phyloP scores from a whole-genome alignment of 2,888 invertebrate species.

The Spodoptera picta region DNA sequence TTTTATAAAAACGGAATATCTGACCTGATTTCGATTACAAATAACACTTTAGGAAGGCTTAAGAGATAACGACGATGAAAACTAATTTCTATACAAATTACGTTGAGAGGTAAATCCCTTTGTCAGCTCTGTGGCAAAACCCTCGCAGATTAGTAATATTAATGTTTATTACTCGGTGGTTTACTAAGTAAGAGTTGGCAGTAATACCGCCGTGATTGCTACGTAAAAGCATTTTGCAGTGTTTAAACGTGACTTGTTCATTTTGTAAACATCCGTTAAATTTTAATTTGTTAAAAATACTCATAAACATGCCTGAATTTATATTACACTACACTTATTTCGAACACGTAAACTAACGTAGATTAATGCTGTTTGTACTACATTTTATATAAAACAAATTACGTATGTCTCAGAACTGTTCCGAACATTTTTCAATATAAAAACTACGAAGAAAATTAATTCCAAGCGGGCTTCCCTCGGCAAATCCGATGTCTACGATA shows the following conservation, averaged over 20 bases:
- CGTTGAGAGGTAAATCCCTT: conserved; percentile 23
- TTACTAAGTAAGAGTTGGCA: conserved; percentile 42
- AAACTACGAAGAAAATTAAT: conserved; percentile 64
- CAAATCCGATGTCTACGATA: conserved; percentile 72
- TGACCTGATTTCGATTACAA: conserved; percentile 9
- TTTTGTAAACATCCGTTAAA: conserved; percentile 17
- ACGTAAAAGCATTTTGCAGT: conserved; percentile 31
- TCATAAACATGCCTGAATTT: conserved; percentile 8
- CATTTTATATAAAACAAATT: conserved; percentile 16
- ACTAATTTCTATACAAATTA: conserved; percentile 27
- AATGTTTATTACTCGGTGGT: conserved; percentile 47
- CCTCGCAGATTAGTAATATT: conserved; percentile 38
- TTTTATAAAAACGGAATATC: conserved; percentile 1
- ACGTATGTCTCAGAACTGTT: conserved; percentile 21
- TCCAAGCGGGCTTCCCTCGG: conserved; percentile 57
- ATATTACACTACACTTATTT: conserved; percentile 16
- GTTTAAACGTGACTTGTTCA: conserved; percentile 38
- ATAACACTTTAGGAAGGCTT: conserved; percentile 19
- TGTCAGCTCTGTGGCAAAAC: conserved; percentile 35
- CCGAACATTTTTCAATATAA: conserved; percentile 58
- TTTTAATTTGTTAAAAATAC: conserved; percentile 1
- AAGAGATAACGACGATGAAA: conserved; percentile 17
- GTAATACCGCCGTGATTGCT: conserved; percentile 42
- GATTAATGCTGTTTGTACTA: conserved; percentile 8
- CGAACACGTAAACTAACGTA: conserved; percentile 2